A percentile compares a stretch with the other conserved stretches of the same genome.
phyloP scores from a whole-genome alignment of 1,140 invertebrate genomes.

The Stegodyphus mimosarum region DNA sequence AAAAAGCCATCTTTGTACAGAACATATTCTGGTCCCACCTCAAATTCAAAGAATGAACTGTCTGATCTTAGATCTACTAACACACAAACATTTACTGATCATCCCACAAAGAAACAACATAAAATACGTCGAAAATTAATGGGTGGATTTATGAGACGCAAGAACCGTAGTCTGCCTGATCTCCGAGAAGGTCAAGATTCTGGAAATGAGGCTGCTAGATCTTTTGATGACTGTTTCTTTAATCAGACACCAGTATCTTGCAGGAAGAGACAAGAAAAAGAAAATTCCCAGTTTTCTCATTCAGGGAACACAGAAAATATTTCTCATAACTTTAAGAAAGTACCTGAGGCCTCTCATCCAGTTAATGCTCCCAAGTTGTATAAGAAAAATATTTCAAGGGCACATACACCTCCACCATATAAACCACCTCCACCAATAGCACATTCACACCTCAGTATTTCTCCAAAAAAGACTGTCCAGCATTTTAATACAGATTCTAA shows the following conservation, averaged over 20 bases:
- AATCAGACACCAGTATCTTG: slow-evolving; percentile 26
- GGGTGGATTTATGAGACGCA: slow-evolving; percentile 87
- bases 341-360: not conserved
- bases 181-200: slow-evolving; percentile 77
- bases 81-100: slow-evolving; percentile 45
- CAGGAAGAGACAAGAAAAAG: slow-evolving; percentile 15
- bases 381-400: slow-evolving; percentile 25
- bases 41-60: slow-evolving; percentile 14
- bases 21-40: slow-evolving; percentile 61
- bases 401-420: slow-evolving; percentile 51
- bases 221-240: slow-evolving; percentile 60
- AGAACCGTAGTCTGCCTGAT: slow-evolving; percentile 92
- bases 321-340: not conserved
- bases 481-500: slow-evolving; percentile 19
- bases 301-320: not conserved
- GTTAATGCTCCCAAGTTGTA: not conserved
- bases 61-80: slow-evolving; percentile 71
- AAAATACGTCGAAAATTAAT: slow-evolving; percentile 89
- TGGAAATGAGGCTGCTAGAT: slow-evolving; percentile 8
- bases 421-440: slow-evolving; percentile 47
- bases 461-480: slow-evolving; percentile 33
- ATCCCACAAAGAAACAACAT: slow-evolving; percentile 85
- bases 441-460: not conserved
- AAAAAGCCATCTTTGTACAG: slow-evolving; percentile 60
- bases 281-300: not conserved